Evolutionary conservation across 2,888 invertebrate species (phyloP).

Genomic region (Chrysotoxum bicinctum): DNA sequence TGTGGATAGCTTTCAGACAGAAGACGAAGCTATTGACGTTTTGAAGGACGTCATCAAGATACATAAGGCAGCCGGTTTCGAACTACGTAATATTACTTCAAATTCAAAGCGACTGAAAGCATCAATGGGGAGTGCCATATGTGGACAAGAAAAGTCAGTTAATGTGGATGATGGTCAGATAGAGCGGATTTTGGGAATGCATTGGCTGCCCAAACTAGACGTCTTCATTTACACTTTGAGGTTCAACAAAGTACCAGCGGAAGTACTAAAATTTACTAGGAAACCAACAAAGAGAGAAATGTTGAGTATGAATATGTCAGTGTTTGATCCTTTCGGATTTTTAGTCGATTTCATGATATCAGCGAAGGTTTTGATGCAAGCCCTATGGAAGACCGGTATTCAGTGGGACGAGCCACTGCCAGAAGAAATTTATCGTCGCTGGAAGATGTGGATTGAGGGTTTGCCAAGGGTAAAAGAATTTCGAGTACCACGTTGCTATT

Average conservation of each 20-base stretch:
- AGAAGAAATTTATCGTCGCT: background rate
- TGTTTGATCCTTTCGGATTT: slow-evolving; percentile 3
- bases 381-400: background rate
- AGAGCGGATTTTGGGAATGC: background rate
- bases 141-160: no score
- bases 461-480: background rate
- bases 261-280: background rate
- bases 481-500: background rate
- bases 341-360: background rate
- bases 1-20: no score
- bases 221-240: no score
- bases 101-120: slow-evolving; percentile 32
- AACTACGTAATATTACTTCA: slow-evolving; percentile 24
- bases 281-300: slow-evolving; percentile 8
- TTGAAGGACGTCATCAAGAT: no score
- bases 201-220: background rate
- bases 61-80: no score
- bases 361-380: background rate
- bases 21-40: no score
- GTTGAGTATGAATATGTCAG: background rate
- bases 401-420: background rate
- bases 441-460: background rate
- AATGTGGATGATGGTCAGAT: no score
- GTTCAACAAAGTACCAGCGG: background rate
- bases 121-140: background rate